phyloP scores from a whole-genome alignment of 2,888 invertebrate species.

The Gasteruption jaculator region DNA sequence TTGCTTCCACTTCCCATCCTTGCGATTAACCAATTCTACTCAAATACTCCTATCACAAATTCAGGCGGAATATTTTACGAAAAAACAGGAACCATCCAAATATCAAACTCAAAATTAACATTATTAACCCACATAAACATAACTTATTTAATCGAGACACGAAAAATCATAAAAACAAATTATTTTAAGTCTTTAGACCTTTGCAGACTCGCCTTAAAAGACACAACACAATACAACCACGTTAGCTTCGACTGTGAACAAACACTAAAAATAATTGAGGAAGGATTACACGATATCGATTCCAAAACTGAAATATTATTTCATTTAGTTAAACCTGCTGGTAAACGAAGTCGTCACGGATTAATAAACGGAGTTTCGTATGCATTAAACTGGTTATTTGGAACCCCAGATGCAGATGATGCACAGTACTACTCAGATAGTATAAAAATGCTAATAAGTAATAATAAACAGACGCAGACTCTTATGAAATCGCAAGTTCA shows the following conservation, averaged over 20 bases:
- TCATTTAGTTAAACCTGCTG: not conserved
- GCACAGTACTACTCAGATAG: not conserved
- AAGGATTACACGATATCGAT: not conserved
- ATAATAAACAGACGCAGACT: conserved; percentile 4
- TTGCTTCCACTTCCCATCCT: too few relatives aligned
- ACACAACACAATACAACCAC: not conserved
- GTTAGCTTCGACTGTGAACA: conserved; percentile 1
- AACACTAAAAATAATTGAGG: not conserved
- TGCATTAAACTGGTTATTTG: conserved; percentile 4
- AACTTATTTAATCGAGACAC: conserved; percentile 1
- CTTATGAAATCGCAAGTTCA: conserved; percentile 6
- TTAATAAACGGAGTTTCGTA: conserved; percentile 6
- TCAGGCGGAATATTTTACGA: conserved; percentile 13
- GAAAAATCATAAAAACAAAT: not conserved
- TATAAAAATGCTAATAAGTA: conserved; percentile 1
- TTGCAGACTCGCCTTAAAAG: not conserved
- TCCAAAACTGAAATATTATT: not conserved
- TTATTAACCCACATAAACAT: conserved; percentile 12
- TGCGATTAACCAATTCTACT: too few relatives aligned
- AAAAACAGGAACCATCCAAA: conserved; percentile 8
- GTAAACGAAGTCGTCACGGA: not conserved
- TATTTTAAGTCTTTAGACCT: not conserved
- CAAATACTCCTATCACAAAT: conserved; percentile 7
- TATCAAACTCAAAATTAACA: conserved; percentile 10
- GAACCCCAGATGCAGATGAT: conserved; percentile 1